phyloP scores from a whole-genome alignment of 2,113 vertebrate genomes.

The Chionodraco myersi region DNA sequence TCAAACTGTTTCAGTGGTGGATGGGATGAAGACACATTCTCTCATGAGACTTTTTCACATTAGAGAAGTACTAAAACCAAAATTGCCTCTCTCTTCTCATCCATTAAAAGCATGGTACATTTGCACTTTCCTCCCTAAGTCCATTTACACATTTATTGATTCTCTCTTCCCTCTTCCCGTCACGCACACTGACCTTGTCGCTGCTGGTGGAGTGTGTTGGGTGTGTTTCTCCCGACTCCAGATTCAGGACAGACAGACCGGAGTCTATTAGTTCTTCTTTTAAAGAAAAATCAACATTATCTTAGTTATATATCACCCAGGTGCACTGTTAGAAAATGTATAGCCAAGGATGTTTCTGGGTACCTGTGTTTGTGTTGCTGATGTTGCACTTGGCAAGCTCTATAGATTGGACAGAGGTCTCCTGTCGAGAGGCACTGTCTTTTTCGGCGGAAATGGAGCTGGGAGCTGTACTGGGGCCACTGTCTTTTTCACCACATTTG shows the following conservation, averaged over 20 bases:
- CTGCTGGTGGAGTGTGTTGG: slow-evolving; percentile 77
- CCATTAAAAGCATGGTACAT: slow-evolving; percentile 59
- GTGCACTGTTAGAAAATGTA: not conserved
- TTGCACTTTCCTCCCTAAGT: slow-evolving; percentile 53
- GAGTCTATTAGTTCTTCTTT: slow-evolving; percentile 81
- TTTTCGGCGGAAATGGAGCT: slow-evolving; percentile 44
- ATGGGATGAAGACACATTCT: slow-evolving; percentile 44
- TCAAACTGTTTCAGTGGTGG: slow-evolving; percentile 11
- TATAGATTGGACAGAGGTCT: slow-evolving; percentile 48
- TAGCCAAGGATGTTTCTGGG: not conserved
- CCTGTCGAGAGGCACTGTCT: slow-evolving; percentile 40
- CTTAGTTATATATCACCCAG: not conserved
- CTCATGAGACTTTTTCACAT: slow-evolving; percentile 40
- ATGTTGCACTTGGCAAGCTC: slow-evolving; percentile 75
- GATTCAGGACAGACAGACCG: slow-evolving; percentile 77
- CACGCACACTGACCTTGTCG: slow-evolving; percentile 79
- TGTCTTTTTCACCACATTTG: slow-evolving; percentile 57
- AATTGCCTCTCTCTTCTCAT: slow-evolving; percentile 31
- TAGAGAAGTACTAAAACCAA: slow-evolving; percentile 35
- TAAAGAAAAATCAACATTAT: slow-evolving; percentile 40
- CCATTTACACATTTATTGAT: slow-evolving; percentile 57
- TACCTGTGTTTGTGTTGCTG: slow-evolving; percentile 78
- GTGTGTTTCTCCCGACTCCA: slow-evolving; percentile 76
- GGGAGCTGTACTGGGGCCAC: slow-evolving; percentile 8
- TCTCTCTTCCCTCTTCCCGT: slow-evolving; percentile 5